Base-by-base conservation (phyloP, 1,140 invertebrate species). In the Nasonia longicornis region DNA sequence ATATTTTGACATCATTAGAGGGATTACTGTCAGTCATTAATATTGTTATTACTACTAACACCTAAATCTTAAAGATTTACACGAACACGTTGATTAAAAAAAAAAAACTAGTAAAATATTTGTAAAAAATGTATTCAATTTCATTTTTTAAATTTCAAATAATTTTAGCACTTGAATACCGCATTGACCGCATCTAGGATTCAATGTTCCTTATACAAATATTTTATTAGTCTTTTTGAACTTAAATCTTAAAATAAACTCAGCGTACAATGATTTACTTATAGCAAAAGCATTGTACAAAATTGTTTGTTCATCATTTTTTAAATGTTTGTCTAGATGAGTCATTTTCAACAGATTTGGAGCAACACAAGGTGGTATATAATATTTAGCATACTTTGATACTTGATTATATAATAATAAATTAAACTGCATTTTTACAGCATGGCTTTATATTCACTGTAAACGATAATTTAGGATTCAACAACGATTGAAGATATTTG, bases 51-150 rank as follows among this genome's bases (percentile, higher is more conserved):
- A 48, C 45, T 48, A 48, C 45, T 48, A 20, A 52, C 12, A 52
- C 16, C 4, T 20, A 16, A 52, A 52, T 52, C 4, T 52, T 16
- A 52, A 52, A 52, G 16, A 52, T 52, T 14, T 58, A 58, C 52
- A 58, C 16, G 20, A 58, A 58, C 20, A 58, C 52, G 16, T n/a
- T n/a, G 20, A 20, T 58, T 58, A 3, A n/a, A 58, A 35, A 58
- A n/a, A 58, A 58, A 35, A 58, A n/a, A 58, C 29, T n/a, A 67
- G 31, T 67, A 67, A 67, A 67, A 29, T 12, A 67, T 67, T 67
- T 31, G 26, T 10, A 67, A 11, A 31, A 67, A 14, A 29, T 67
- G 4, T 8, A 12, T 67, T 31, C 1, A 67, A 66, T 2, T 66
- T 66, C 0, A 26, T 22, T 22, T 66, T 66, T 66, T 11, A n/a